These are phyloP conservation scores for Tetramorium parvispinum DNA, from an alignment of 1,140 invertebrate species.

Conservation along the genomic window DNA sequence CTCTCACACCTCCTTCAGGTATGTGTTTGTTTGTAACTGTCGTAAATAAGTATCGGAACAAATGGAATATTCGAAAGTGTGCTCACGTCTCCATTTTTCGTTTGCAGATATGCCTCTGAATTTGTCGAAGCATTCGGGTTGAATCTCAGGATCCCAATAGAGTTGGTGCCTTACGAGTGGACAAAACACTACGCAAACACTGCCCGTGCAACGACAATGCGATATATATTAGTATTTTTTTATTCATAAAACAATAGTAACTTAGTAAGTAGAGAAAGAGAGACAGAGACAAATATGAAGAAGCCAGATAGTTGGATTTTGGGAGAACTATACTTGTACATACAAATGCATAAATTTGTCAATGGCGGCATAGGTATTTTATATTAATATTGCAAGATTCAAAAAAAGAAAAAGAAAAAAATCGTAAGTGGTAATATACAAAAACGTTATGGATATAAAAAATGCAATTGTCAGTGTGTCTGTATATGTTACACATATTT, in stretches of 20 bases:
- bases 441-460: slow-evolving; percentile 68
- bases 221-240: slow-evolving; percentile 85
- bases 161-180: slow-evolving; percentile 85
- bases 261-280: slow-evolving; percentile 77
- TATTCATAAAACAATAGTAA: slow-evolving; percentile 82
- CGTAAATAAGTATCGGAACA: not conserved
- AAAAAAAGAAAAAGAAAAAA: slow-evolving; percentile 62
- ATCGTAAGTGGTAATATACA: slow-evolving; percentile 79
- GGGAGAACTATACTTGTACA: slow-evolving; percentile 81
- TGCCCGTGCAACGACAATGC: slow-evolving; percentile 85
- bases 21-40: slow-evolving; percentile 27
- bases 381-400: slow-evolving; percentile 76
- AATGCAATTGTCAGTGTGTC: slow-evolving; percentile 62
- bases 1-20: slow-evolving; percentile 85
- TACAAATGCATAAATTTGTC: slow-evolving; percentile 80
- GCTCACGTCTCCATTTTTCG: not conserved
- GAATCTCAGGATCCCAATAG: slow-evolving; percentile 84
- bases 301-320: slow-evolving; percentile 73
- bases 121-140: slow-evolving; percentile 86
- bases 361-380: slow-evolving; percentile 79
- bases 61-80: not conserved
- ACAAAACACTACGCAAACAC: slow-evolving; percentile 81
- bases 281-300: slow-evolving; percentile 52
- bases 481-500: slow-evolving; percentile 36
- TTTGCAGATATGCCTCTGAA: slow-evolving; percentile 85